Evolutionary conservation across 2,888 invertebrate genomes (phyloP).

Genomic region (Oligia latruncula): DNA sequence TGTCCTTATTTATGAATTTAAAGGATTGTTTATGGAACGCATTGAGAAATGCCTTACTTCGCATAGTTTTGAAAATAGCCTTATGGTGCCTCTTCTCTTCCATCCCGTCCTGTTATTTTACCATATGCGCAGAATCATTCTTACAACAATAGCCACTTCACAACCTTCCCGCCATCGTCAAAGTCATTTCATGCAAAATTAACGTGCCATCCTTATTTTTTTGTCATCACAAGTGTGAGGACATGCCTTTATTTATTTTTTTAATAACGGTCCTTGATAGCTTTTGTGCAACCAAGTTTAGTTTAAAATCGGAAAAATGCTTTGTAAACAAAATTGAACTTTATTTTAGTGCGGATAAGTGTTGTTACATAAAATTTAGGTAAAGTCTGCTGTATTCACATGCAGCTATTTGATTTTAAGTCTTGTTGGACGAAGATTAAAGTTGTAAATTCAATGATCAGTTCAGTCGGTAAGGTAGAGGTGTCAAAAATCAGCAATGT

Average conservation of each 20-base stretch:
- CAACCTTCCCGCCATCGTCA: slow-evolving; percentile 33
- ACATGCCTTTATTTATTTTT: slow-evolving; percentile 77
- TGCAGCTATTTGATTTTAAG: slow-evolving; percentile 1
- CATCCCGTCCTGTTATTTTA: background rate
- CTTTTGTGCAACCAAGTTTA: slow-evolving; percentile 59
- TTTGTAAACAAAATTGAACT: slow-evolving; percentile 38
- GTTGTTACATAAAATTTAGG: rapidly evolving
- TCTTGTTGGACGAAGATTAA: rapidly evolving
- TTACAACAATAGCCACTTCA: slow-evolving; percentile 59
- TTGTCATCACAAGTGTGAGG: slow-evolving; percentile 76
- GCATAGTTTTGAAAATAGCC: background rate
- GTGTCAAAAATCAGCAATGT: slow-evolving; percentile 76
- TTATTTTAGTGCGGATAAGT: rapidly evolving
- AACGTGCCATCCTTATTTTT: slow-evolving; percentile 78
- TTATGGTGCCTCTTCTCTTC: background rate
- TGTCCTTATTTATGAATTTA: too few species aligned
- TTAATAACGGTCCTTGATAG: slow-evolving; percentile 74
- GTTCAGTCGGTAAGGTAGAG: slow-evolving; percentile 35
- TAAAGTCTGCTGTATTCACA: background rate
- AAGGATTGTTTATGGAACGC: too few species aligned
- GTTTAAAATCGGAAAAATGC: slow-evolving; percentile 3
- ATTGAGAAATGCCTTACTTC: too few species aligned
- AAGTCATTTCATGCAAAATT: slow-evolving; percentile 88
- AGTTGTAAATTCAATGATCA: slow-evolving; percentile 19
- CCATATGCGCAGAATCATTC: slow-evolving; percentile 45